Conservation (phyloP, 2,113 vertebrate genomes). For the Micromys minutus region DNA sequence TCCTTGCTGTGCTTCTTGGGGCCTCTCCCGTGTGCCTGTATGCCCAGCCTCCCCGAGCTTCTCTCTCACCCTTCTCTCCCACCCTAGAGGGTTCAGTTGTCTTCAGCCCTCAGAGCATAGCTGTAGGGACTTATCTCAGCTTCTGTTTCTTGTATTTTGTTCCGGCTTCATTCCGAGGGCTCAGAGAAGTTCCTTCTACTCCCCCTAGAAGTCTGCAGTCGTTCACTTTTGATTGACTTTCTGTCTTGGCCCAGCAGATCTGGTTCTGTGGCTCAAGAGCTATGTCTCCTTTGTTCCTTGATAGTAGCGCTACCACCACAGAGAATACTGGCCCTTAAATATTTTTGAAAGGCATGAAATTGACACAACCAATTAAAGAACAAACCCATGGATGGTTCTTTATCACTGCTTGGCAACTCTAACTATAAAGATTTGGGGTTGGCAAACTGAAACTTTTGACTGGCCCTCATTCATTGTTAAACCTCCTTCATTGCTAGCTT, state of each 20-base stretch:
- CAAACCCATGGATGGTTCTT: neutral
- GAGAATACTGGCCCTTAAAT: neutral
- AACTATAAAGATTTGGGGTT: neutral
- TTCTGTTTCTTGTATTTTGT: neutral
- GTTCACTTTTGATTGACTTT: neutral
- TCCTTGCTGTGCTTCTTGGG: neutral
- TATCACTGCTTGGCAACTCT: neutral
- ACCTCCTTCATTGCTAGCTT: neutral
- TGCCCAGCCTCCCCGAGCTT: neutral
- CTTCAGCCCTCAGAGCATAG: neutral
- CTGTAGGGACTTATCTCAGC: neutral
- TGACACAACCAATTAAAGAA: neutral
- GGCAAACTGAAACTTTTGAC: neutral
- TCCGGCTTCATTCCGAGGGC: neutral
- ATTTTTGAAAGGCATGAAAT: neutral
- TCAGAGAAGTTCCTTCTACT: neutral
- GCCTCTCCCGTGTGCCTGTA: neutral
- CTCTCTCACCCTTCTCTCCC: neutral
- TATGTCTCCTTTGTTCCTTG: neutral
- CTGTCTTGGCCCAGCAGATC: neutral
- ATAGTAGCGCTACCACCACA: neutral
- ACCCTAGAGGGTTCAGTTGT: neutral
- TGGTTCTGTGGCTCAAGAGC: neutral
- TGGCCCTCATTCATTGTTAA: neutral
- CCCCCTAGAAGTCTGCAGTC: neutral